Evolutionary conservation across 2,888 invertebrate species (phyloP), one percentile per base, ranked within the genome.

Genomic region (Zootermopsis nevadensis): DNA sequence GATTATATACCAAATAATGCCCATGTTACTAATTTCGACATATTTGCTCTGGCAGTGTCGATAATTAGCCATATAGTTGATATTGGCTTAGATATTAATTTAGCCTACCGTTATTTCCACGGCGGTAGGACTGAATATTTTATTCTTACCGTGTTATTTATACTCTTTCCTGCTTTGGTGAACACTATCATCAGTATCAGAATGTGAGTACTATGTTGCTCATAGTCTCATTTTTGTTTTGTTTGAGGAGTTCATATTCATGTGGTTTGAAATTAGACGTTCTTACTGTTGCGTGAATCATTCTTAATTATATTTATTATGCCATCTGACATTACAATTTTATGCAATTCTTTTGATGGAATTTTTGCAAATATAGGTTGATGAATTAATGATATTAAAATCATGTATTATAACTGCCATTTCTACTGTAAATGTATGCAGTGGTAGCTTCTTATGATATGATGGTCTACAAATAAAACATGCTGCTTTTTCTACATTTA

Each of bases 181-280:
- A 95, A 94, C 88, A 95, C 94, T 22, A 92, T 93, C 22, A 93
- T 96, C 81, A 95, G 95, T 80, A 91, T 94, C 85, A 90, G 94
- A 89, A 95, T 96, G 95, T 94, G 89, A 91, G 92, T 91, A 80
- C 15, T 30, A 8, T 67, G 48, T 30, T 31, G 33, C 55, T 53
- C 42, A n/a, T 0, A 69, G 79, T 74, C 3, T 55, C 30, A 80
- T 53, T 31, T 30, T 7, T 74, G 24, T 31, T 42, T 77, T 82
- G 30, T 33, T 82, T n/a, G 1, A 31, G 24, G 19, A 60, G 27
- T 24, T 55, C 24, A 27, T 67, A 35, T 27, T n/a, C 6, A 30
- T n/a, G 12, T 69, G 22, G 60, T 53, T 80, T 83, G 6, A n/a
- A 33, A 83, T 53, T 72, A 33, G 30, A n/a, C n/a, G n/a, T n/a